These are phyloP conservation scores for Nanorana parkeri DNA, from an alignment of 2,113 vertebrate species.

Conservation along the genomic window DNA sequence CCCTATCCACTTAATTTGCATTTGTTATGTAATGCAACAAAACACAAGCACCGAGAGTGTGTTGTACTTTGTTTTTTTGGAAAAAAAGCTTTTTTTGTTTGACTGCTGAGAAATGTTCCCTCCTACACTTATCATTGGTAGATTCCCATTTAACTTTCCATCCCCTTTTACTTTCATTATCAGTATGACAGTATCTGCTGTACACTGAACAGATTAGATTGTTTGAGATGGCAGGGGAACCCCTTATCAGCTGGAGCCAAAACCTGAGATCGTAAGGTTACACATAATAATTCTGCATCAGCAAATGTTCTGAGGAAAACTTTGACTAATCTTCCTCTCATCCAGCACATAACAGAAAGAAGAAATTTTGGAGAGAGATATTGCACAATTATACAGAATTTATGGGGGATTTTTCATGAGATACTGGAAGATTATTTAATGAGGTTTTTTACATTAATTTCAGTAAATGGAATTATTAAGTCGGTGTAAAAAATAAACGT, in stretches of 20 bases:
- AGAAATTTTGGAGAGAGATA: too few species aligned
- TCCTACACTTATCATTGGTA: constrained; percentile 3
- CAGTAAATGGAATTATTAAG: too few species aligned
- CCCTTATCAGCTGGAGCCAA: neutral
- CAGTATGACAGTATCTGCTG: neutral
- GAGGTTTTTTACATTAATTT: too few species aligned
- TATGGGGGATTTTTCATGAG: too few species aligned
- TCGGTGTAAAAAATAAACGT: too few species aligned
- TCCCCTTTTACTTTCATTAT: constrained; percentile 33
- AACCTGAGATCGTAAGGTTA: neutral
- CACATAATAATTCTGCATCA: neutral
- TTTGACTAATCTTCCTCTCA: neutral
- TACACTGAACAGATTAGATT: neutral
- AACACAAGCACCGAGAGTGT: neutral
- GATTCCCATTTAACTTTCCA: constrained; percentile 11
- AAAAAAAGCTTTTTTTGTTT: neutral
- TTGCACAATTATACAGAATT: too few species aligned
- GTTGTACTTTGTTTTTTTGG: neutral
- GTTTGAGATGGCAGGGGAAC: neutral
- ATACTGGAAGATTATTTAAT: too few species aligned
- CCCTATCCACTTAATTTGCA: neutral
- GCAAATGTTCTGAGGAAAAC: neutral
- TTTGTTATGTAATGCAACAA: neutral
- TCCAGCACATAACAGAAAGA: neutral
- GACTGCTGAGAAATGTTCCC: constrained; percentile 21